Evolutionary conservation across 1,140 invertebrate species (phyloP).

Genomic region (Sycophila sp.): DNA sequence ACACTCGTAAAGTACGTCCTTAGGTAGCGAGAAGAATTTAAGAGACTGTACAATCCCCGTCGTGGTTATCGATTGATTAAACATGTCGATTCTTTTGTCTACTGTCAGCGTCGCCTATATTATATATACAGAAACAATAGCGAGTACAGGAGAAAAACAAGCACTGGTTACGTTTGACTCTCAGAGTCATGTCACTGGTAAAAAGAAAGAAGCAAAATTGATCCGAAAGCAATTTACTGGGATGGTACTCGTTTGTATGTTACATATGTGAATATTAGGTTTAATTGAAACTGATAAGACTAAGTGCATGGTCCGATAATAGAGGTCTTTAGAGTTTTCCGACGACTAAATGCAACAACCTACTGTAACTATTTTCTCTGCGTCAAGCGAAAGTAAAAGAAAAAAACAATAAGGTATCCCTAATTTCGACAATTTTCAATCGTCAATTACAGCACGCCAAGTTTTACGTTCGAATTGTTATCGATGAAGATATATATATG

Average conservation of each 20-base stretch:
- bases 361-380: slow-evolving; percentile 9
- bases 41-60: slow-evolving; percentile 25
- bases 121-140: neutral
- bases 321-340: slow-evolving; percentile 31
- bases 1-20: neutral
- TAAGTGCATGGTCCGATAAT: slow-evolving; percentile 34
- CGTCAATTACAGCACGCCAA: too few relatives aligned
- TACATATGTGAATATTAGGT: slow-evolving; percentile 41
- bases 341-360: slow-evolving; percentile 9
- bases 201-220: slow-evolving; percentile 13
- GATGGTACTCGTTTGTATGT: slow-evolving; percentile 27
- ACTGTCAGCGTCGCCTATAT: slow-evolving; percentile 15
- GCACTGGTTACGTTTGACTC: neutral
- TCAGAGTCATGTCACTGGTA: neutral
- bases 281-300: slow-evolving; percentile 40
- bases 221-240: neutral
- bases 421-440: too few relatives aligned
- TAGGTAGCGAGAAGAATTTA: neutral
- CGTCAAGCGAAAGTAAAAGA: too few relatives aligned
- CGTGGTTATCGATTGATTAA: slow-evolving; percentile 1
- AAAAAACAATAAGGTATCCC: too few relatives aligned
- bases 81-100: neutral
- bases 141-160: neutral
- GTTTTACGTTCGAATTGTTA: too few relatives aligned
- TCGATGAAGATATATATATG: too few relatives aligned